phyloP scores from a whole-genome alignment of 1,140 invertebrate species.

The Drosophila athabasca region DNA sequence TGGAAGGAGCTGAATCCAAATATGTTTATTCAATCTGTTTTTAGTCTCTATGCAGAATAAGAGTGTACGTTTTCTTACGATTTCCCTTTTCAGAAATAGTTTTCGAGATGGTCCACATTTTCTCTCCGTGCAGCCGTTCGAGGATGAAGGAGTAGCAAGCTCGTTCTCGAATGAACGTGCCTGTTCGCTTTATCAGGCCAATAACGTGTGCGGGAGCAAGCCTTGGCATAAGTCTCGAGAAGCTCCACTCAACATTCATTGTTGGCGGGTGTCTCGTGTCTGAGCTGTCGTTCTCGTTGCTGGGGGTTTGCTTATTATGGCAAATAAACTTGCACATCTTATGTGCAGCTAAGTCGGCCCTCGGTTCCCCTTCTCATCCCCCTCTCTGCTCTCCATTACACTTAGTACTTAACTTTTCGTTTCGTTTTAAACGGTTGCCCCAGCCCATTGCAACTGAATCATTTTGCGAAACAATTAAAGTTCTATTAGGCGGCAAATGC shows the following conservation, averaged over 20 bases:
- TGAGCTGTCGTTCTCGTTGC: slow-evolving; percentile 12
- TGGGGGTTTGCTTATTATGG: slow-evolving; percentile 42
- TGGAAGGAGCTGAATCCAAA: no score
- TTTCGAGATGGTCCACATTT: not conserved
- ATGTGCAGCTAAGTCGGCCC: slow-evolving; percentile 16
- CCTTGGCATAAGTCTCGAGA: slow-evolving; percentile 46
- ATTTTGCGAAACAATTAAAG: slow-evolving; percentile 75
- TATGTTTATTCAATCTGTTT: no score
- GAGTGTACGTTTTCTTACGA: no score
- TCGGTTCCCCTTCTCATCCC: slow-evolving; percentile 6
- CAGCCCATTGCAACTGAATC: slow-evolving; percentile 21
- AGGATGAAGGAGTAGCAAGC: slow-evolving; percentile 15
- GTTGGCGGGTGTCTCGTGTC: slow-evolving; percentile 17
- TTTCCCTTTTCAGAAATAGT: no score
- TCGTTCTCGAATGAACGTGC: slow-evolving; percentile 45
- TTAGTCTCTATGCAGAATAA: no score
- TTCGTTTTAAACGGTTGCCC: slow-evolving; percentile 45
- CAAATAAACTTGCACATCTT: slow-evolving; percentile 68
- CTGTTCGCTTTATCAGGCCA: slow-evolving; percentile 68
- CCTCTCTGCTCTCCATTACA: not conserved
- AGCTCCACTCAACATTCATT: slow-evolving; percentile 42
- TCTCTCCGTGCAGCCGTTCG: slow-evolving; percentile 1
- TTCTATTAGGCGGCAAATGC: slow-evolving; percentile 79
- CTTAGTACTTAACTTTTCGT: slow-evolving; percentile 25
- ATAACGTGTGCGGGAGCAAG: slow-evolving; percentile 56